Conservation (phyloP, 2,113 vertebrate genomes). For the Pitta sordida region DNA sequence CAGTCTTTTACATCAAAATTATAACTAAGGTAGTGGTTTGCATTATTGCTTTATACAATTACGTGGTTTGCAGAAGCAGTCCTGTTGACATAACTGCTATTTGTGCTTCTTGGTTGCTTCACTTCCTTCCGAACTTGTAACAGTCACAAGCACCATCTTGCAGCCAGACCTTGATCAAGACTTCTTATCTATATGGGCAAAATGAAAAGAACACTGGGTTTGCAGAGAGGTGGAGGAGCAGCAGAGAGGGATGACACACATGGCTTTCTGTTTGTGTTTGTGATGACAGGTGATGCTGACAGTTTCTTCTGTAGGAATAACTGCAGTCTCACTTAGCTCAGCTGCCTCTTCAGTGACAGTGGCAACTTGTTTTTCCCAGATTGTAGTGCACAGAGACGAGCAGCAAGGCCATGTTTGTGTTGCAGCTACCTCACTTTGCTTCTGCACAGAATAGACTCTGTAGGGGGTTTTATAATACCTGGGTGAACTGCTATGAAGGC, state of each 20-base stretch:
- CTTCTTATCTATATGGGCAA: neutral
- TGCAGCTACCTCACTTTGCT: neutral
- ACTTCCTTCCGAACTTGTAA: constrained; percentile 34
- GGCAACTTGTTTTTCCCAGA: neutral
- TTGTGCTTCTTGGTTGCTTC: constrained; percentile 15
- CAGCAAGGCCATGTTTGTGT: neutral
- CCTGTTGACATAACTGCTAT: neutral
- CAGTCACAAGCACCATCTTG: neutral
- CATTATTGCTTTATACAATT: neutral
- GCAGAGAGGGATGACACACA: neutral
- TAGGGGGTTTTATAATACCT: neutral
- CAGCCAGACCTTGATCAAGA: neutral
- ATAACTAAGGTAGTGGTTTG: neutral
- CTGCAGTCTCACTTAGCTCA: rapidly evolving
- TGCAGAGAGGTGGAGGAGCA: too few species aligned
- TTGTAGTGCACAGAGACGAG: neutral
- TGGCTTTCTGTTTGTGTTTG: rapidly evolving
- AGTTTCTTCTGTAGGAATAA: neutral
- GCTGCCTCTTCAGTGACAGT: rapidly evolving
- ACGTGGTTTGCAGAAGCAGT: constrained; percentile 23
- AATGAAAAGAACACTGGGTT: rapidly evolving
- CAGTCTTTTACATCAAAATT: neutral
- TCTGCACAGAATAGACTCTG: rapidly evolving
- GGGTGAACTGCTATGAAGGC: neutral
- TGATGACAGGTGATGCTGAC: neutral